These are phyloP conservation scores for Diogma glabrata DNA, from an alignment of 2,888 invertebrate genomes.

Conservation along the genomic window DNA sequence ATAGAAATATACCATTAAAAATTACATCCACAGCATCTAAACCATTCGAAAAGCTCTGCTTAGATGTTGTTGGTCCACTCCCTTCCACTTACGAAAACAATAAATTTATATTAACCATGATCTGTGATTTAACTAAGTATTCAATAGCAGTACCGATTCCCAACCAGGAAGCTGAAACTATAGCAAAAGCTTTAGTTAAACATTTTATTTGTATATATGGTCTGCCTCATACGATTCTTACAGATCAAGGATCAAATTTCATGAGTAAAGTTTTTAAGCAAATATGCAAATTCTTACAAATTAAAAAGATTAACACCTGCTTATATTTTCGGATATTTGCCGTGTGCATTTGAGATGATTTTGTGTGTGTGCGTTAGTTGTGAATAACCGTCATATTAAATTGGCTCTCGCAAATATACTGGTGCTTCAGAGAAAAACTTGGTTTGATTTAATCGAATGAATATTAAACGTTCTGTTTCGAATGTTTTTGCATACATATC, in stretches of 20 bases:
- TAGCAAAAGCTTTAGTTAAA: constrained; percentile 15
- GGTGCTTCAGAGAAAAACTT: no score
- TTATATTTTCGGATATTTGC: no score
- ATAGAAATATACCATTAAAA: neutral
- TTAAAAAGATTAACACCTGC: no score
- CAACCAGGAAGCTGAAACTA: constrained; percentile 10
- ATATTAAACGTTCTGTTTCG: no score
- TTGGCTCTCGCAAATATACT: no score
- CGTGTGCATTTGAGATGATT: no score
- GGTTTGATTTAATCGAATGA: no score
- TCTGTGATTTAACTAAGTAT: constrained; percentile 14
- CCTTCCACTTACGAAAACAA: constrained; percentile 6
- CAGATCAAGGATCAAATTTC: neutral
- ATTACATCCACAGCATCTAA: neutral
- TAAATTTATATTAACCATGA: constrained; percentile 11
- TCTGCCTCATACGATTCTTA: neutral
- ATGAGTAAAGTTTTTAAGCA: neutral
- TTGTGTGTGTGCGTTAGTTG: no score
- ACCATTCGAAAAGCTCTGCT: neutral
- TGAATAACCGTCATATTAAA: no score
- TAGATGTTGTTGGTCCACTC: constrained; percentile 4
- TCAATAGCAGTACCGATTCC: constrained; percentile 8
- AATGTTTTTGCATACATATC: no score
- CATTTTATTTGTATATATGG: constrained; percentile 14
- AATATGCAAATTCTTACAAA: constrained; percentile 18